These are phyloP conservation scores for Coremacera marginata DNA, from an alignment of 2,888 invertebrate genomes.

Conservation along the genomic window DNA sequence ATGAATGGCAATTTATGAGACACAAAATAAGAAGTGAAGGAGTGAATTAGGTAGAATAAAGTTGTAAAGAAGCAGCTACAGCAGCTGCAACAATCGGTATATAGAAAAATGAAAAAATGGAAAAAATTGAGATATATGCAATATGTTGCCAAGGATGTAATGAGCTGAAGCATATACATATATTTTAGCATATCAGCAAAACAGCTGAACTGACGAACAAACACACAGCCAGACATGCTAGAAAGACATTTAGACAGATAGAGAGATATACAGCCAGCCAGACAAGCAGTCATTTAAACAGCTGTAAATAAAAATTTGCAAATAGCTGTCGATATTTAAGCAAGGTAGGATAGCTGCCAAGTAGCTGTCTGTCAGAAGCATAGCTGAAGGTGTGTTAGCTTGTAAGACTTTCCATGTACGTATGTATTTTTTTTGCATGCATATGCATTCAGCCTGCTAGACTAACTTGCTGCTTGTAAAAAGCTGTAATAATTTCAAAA, in stretches of 20 bases:
- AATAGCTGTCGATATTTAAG: constrained; percentile 61
- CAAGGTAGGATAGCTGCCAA: background rate
- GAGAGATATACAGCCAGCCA: background rate
- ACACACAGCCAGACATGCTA: background rate
- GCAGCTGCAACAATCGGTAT: background rate
- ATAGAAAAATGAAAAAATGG: background rate
- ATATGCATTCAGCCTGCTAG: no score
- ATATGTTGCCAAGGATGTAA: constrained; percentile 27
- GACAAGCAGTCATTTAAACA: background rate
- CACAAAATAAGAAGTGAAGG: background rate
- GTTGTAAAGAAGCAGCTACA: background rate
- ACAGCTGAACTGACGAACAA: constrained; percentile 38
- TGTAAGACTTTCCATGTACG: no score
- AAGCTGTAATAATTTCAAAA: no score
- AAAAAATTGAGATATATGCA: background rate
- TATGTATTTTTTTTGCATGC: no score
- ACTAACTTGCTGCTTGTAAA: no score
- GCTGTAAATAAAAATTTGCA: constrained; percentile 52
- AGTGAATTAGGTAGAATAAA: background rate
- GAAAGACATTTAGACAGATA: background rate
- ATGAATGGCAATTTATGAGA: constrained; percentile 2
- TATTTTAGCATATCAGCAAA: constrained; percentile 46
- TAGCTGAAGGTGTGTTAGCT: no score
- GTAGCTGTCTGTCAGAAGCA: background rate
- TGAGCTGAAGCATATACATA: constrained; percentile 44